Conservation (phyloP, 2,888 invertebrate genomes). For the Callinectes sapidus region DNA sequence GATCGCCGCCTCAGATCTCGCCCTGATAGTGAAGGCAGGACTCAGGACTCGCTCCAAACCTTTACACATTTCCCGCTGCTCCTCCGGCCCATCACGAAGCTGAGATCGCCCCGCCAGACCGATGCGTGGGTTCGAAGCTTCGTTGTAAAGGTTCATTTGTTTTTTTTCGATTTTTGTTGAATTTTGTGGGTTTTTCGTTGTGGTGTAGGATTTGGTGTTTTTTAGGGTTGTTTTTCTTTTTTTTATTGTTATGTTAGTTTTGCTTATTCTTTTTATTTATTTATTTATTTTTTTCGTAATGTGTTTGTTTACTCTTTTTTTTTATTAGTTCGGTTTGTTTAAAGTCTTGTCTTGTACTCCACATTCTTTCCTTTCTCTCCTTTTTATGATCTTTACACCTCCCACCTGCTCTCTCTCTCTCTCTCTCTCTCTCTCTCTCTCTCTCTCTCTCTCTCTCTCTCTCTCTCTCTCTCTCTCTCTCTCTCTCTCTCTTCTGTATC, state of each 20-base stretch:
- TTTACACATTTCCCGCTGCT: neutral
- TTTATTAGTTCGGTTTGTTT: neutral
- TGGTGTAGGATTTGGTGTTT: neutral
- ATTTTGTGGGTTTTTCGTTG: neutral
- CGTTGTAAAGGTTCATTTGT: no score
- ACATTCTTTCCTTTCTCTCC: neutral
- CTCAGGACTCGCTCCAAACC: neutral
- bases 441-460: slow-evolving; percentile 25
- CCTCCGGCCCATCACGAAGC: neutral
- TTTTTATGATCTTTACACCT: neutral
- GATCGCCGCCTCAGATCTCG: neutral
- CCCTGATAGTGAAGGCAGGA: neutral
- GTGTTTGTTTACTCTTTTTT: no score
- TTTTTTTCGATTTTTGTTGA: no score
- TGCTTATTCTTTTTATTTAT: no score
- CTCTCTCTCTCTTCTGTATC: neutral
- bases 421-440: slow-evolving; percentile 21
- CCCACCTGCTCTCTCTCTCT: neutral
- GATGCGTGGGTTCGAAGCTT: no score
- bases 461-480: slow-evolving; percentile 20
- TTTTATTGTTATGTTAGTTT: no score
- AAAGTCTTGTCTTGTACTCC: neutral
- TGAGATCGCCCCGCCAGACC: no score
- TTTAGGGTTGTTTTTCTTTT: no score
- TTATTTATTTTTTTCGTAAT: no score